Evolutionary conservation across 2,113 vertebrate species (phyloP), one percentile per base, ranked within the genome.

Genomic region (Grallaria varia): DNA sequence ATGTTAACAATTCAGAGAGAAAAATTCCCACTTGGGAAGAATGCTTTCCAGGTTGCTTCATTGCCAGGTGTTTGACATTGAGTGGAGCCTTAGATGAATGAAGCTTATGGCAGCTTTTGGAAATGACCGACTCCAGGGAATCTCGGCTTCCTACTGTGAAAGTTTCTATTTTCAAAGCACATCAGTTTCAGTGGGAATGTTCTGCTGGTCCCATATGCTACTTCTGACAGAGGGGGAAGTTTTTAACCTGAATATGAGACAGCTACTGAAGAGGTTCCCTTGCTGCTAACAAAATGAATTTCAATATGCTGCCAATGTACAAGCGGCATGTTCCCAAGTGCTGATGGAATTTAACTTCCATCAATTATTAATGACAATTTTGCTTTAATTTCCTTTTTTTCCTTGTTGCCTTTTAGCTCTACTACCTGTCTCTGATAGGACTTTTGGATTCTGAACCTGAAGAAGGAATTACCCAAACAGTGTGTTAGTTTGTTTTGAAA

Each of bases 121-220:
- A 98, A 98, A 97, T 97, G 97, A 98, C 97, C 69, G 93, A 95
- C 98, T 98, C 98, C 73, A 49, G 98, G 98, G 98, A 98, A 96
- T 98, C 98, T 95, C 63, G n/a, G 97, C 97, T 98, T 98, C 98
- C 98, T 98, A 98, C 98, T 98, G 98, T 96, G 98, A 98, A 98
- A 98, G 98, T 98, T 98, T 98, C 98, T 98, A 95, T 99, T 99
- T 99, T 98, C 98, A 98, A 98, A 99, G 98, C 98, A 97, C 96
- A 94, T 98, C 96, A 94, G 95, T 98, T 98, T 98, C 97, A 97
- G 93, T 97, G 98, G 98, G 97, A 98, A 97, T 96, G 97, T 98
- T 98, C 96, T 96, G 84, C 90, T 96, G 93, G 93, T 97, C 97
- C 98, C 98, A 98, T 98, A 98, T 98, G 98, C 97, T 98, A 86